Conservation (phyloP, 2,888 invertebrate genomes). For the Nemurella pictetii region DNA sequence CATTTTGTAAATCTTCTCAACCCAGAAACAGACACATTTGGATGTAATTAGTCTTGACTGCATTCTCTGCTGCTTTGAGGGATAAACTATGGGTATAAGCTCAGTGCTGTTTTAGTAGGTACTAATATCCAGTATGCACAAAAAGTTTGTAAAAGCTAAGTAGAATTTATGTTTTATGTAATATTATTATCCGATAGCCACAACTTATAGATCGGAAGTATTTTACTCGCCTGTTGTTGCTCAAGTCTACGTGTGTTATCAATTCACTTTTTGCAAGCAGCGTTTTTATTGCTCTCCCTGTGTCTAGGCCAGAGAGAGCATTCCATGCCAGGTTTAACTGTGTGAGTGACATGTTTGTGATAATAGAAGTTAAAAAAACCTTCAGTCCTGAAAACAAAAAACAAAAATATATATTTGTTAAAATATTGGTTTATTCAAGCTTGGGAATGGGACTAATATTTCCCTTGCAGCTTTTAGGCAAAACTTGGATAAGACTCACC, state of each 20-base stretch:
- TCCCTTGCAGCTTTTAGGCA: background rate
- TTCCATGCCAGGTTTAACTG: conserved; percentile 57
- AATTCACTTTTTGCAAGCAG: conserved; percentile 14
- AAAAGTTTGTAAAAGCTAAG: no score
- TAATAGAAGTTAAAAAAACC: conserved; percentile 10
- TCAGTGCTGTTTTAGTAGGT: no score
- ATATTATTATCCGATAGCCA: no score
- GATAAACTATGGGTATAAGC: no score
- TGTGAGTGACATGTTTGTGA: conserved; percentile 46
- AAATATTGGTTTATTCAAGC: conserved; percentile 8
- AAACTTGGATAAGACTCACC: conserved; percentile 45
- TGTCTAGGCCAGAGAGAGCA: conserved; percentile 50
- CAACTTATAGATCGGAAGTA: no score
- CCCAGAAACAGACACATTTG: no score
- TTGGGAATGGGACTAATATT: conserved; percentile 35
- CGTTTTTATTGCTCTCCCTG: conserved; percentile 44
- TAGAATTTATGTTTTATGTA: no score
- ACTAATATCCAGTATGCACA: no score
- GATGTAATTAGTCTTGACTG: no score
- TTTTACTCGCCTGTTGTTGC: conserved; percentile 51
- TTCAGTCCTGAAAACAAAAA: conserved; percentile 19
- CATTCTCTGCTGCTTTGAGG: no score
- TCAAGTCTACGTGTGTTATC: conserved; percentile 40
- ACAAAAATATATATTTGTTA: background rate
- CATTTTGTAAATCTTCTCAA: no score